A percentile compares a stretch with the other conserved stretches of the same genome.
Conservation (phyloP, 1,140 invertebrate genomes). For the Penaeus vannamei region DNA sequence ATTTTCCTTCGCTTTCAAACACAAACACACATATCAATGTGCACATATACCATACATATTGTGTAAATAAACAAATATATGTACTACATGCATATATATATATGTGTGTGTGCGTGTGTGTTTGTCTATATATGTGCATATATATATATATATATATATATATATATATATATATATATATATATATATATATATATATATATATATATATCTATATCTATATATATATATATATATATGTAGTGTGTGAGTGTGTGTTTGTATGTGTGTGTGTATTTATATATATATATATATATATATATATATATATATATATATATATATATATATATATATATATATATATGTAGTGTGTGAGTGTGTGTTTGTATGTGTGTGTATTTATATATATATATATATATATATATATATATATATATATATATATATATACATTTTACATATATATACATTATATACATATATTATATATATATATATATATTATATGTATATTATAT, state of each 20-base stretch:
- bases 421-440: background rate
- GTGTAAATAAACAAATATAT: background rate
- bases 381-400: background rate
- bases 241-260: background rate
- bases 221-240: background rate
- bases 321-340: background rate
- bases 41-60: background rate
- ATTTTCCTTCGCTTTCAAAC: too few relatives aligned
- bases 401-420: background rate
- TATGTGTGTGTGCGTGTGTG: background rate
- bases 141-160: background rate
- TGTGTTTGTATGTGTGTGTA: background rate
- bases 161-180: background rate
- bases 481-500: too few relatives aligned
- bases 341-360: slow-evolving; percentile 6
- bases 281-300: background rate
- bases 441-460: too few relatives aligned
- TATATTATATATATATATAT: too few relatives aligned
- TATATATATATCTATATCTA: background rate
- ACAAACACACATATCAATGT: too few relatives aligned
- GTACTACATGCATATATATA: background rate
- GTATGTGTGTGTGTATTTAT: background rate
- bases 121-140: background rate
- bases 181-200: background rate
- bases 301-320: slow-evolving; percentile 23